phyloP scores from a whole-genome alignment of 2,888 invertebrate species.

The Rhagium mordax region DNA sequence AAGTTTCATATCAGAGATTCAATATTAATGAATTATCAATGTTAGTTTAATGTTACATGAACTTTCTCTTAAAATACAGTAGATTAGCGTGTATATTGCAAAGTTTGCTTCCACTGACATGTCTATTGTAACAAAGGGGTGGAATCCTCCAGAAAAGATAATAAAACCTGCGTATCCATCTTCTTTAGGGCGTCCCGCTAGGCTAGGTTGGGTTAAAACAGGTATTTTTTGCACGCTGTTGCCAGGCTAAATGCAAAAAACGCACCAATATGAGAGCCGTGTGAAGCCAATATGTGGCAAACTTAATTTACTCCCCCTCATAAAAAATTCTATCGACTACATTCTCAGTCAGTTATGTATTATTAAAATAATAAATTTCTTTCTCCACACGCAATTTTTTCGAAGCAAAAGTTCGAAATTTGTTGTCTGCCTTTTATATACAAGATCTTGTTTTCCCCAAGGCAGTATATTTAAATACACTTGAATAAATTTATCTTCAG shows the following conservation, averaged over 20 bases:
- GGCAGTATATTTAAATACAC: slow-evolving; percentile 46
- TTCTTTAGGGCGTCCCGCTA: too few species aligned
- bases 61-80: too few species aligned
- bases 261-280: not conserved
- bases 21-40: too few species aligned
- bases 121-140: too few species aligned
- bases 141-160: too few species aligned
- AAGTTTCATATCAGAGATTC: too few species aligned
- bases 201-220: too few species aligned
- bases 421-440: slow-evolving; percentile 33
- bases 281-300: not conserved
- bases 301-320: not conserved
- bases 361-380: not conserved
- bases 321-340: not conserved
- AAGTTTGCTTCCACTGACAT: too few species aligned
- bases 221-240: too few species aligned
- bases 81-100: too few species aligned
- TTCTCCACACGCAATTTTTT: not conserved
- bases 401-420: not conserved
- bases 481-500: slow-evolving; percentile 45
- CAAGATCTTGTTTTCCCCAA: slow-evolving; percentile 39
- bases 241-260: not conserved
- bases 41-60: too few species aligned
- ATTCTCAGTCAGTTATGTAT: not conserved
- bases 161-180: too few species aligned